Percentiles rank a stretch among this genome's conserved stretches.
These are phyloP conservation scores for Acomys russatus DNA, from an alignment of 2,797 vertebrate species.

Conservation along the genomic window DNA sequence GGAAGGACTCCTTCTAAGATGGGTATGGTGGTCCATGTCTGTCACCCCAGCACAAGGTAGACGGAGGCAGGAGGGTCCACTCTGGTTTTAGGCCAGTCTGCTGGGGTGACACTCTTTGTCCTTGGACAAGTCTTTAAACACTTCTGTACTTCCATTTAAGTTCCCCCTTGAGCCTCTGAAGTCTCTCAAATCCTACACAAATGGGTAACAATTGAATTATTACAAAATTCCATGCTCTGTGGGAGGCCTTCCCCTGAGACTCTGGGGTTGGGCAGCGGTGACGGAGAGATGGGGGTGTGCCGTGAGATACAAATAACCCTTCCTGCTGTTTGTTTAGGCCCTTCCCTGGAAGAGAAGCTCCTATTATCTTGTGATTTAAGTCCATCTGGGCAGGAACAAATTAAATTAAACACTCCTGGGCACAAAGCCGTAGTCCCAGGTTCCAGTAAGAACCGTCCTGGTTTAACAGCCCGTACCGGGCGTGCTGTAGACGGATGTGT, in stretches of 20 bases:
- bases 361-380: slow-evolving; percentile 94
- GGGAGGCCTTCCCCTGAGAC: slow-evolving; percentile 37
- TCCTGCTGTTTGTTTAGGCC: slow-evolving; percentile 93
- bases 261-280: slow-evolving; percentile 54
- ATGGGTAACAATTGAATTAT: slow-evolving; percentile 12
- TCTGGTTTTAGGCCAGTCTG: background rate
- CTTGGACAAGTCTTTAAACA: slow-evolving; percentile 25
- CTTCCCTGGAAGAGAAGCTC: slow-evolving; percentile 95
- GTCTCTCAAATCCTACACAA: slow-evolving; percentile 42
- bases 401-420: slow-evolving; percentile 92
- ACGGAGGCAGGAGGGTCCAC: background rate
- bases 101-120: slow-evolving; percentile 47
- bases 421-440: slow-evolving; percentile 89
- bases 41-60: background rate
- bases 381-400: slow-evolving; percentile 91
- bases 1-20: background rate
- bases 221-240: slow-evolving; percentile 41
- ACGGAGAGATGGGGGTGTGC: slow-evolving; percentile 40
- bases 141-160: background rate
- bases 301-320: slow-evolving; percentile 82
- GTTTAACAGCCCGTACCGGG: slow-evolving; percentile 92
- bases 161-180: slow-evolving; percentile 31
- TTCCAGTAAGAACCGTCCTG: slow-evolving; percentile 90
- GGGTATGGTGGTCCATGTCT: background rate
- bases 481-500: slow-evolving; percentile 89